Percentiles rank a stretch among this genome's conserved stretches.
These are phyloP conservation scores for Phodopus roborovskii DNA, from an alignment of 2,113 vertebrate species.

Conservation along the genomic window DNA sequence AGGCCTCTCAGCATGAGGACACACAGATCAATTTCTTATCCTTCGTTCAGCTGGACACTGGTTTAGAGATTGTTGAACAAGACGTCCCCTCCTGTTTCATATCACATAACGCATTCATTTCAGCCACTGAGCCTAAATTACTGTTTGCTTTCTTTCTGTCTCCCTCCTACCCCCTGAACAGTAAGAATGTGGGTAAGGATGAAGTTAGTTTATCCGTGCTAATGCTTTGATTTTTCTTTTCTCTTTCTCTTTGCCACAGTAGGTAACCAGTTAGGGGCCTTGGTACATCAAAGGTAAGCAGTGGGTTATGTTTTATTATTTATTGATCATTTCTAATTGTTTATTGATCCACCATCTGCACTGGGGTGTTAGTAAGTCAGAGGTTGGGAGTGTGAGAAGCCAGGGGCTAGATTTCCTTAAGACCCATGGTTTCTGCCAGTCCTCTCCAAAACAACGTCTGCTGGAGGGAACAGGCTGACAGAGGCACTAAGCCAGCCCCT, in stretches of 20 bases:
- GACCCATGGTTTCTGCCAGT: constrained; percentile 66
- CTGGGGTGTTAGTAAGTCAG: constrained; percentile 87
- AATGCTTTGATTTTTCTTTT: constrained; percentile 88
- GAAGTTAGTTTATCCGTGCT: constrained; percentile 90
- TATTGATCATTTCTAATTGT: constrained; percentile 93
- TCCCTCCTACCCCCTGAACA: constrained; percentile 70
- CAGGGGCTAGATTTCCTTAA: constrained; percentile 77
- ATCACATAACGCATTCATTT: constrained; percentile 85
- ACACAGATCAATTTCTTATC: constrained; percentile 88
- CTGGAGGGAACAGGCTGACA: not conserved
- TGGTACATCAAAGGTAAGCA: constrained; percentile 99
- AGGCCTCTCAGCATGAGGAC: constrained; percentile 87
- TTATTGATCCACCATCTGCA: constrained; percentile 93
- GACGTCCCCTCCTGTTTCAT: constrained; percentile 88
- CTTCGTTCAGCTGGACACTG: constrained; percentile 90
- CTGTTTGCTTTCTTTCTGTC: constrained; percentile 83
- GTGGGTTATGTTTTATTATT: constrained; percentile 93
- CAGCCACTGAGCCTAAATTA: constrained; percentile 88
- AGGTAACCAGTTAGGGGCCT: constrained; percentile 96
- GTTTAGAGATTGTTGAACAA: constrained; percentile 85
- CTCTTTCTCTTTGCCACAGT: constrained; percentile 90
- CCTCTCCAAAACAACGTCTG: constrained; percentile 40
- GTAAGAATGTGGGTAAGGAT: constrained; percentile 85
- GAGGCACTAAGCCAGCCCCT: not conserved
- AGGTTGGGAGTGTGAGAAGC: constrained; percentile 86